Percentiles rank a stretch among this genome's conserved stretches.
phyloP scores from a whole-genome alignment of 2,888 invertebrate genomes.

The Orthonychiurus folsomi region DNA sequence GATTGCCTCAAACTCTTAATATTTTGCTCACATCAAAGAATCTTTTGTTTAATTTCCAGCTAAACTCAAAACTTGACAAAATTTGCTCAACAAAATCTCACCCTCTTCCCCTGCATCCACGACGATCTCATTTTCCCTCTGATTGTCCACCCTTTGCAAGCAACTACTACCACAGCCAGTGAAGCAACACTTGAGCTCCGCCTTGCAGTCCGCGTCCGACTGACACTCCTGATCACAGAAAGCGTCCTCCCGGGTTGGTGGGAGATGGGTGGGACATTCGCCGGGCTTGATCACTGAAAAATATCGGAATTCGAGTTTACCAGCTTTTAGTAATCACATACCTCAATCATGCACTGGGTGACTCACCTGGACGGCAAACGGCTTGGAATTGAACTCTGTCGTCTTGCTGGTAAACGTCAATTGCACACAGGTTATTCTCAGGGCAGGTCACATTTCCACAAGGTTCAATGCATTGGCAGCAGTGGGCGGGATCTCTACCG shows the following conservation, averaged over 20 bases:
- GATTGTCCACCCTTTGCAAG: slow-evolving; percentile 47
- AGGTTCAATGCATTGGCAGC: slow-evolving; percentile 9
- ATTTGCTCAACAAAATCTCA: no score
- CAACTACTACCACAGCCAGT: slow-evolving; percentile 70
- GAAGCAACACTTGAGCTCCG: slow-evolving; percentile 69
- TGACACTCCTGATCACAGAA: slow-evolving; percentile 62
- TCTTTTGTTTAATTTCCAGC: no score
- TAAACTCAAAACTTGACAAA: no score
- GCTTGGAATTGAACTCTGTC: neutral
- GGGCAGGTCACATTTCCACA: neutral
- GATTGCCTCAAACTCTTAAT: no score
- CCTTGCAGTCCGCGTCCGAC: slow-evolving; percentile 71
- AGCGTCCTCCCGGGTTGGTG: slow-evolving; percentile 44
- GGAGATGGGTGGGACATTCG: slow-evolving; percentile 52
- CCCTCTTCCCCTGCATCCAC: neutral
- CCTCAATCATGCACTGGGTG: slow-evolving; percentile 44
- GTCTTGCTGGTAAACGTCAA: neutral
- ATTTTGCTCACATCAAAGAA: no score
- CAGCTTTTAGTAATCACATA: slow-evolving; percentile 44
- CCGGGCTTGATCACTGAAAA: slow-evolving; percentile 59
- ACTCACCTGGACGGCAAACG: neutral
- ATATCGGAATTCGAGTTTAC: neutral
- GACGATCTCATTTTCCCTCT: neutral
- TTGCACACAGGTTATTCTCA: slow-evolving; percentile 1
- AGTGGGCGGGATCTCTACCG: slow-evolving; percentile 50